phyloP scores from a whole-genome alignment of 2,113 vertebrate species.

The Cyanistes caeruleus region DNA sequence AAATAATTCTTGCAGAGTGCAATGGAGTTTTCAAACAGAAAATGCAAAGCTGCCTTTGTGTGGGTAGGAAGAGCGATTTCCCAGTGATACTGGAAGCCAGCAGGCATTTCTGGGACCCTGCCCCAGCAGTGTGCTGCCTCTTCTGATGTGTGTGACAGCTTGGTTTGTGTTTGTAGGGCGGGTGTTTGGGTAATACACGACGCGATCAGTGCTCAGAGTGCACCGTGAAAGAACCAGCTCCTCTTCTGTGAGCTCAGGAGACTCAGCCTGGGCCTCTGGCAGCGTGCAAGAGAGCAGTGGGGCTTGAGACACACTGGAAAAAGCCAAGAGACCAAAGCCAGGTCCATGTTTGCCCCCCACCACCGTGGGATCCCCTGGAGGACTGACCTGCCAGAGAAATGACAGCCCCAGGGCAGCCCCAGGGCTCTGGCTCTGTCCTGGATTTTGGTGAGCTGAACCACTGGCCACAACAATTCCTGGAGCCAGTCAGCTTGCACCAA shows the following conservation, averaged over 20 bases:
- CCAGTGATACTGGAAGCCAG: neutral
- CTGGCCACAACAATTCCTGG: neutral
- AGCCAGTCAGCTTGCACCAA: neutral
- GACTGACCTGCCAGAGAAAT: neutral
- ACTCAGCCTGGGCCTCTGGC: neutral
- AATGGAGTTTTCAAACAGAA: neutral
- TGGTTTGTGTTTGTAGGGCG: neutral
- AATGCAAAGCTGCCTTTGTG: neutral
- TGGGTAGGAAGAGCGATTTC: neutral
- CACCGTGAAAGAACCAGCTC: neutral
- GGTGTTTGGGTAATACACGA: neutral
- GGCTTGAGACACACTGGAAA: fast-evolving
- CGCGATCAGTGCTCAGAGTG: neutral
- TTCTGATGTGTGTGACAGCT: neutral
- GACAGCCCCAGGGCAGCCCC: neutral
- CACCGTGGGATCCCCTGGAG: neutral
- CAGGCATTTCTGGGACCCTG: neutral
- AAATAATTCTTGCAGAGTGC: neutral
- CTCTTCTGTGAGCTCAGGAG: neutral
- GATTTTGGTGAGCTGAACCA: neutral
- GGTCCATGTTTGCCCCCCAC: fast-evolving
- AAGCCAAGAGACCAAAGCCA: neutral
- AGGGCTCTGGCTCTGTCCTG: neutral
- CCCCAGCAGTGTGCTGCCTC: neutral
- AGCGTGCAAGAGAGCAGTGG: neutral